phyloP scores from a whole-genome alignment of 35 echinoderm and acorn worm genomes.

The Hemicentrotus pulcherrimus region DNA sequence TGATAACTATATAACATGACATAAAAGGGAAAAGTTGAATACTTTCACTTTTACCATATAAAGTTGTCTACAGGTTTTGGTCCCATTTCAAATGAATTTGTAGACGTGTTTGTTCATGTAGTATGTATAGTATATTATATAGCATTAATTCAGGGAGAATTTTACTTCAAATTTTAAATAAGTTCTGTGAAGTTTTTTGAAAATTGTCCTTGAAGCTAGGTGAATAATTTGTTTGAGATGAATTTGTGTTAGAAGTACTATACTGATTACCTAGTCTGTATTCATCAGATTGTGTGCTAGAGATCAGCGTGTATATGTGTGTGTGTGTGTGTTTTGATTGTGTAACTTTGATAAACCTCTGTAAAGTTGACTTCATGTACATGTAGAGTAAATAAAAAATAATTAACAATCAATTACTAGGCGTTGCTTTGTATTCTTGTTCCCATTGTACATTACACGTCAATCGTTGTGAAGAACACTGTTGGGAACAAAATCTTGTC shows the following conservation, averaged over 20 bases:
- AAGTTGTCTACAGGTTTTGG: not conserved
- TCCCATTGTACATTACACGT: too few relatives aligned
- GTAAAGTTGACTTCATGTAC: not conserved
- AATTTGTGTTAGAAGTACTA: constrained; percentile 14
- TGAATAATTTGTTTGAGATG: not conserved
- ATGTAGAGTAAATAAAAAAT: constrained; percentile 6
- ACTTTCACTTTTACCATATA: not conserved
- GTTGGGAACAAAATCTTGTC: too few relatives aligned
- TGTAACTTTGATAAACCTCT: not conserved
- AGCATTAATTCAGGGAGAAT: not conserved
- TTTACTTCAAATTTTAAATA: not conserved
- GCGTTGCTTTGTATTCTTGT: not conserved
- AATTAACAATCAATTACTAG: not conserved
- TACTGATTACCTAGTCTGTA: not conserved
- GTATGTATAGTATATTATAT: not conserved
- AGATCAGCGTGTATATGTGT: not conserved
- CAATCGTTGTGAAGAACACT: too few relatives aligned
- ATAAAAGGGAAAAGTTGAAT: not conserved
- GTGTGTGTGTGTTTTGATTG: not conserved
- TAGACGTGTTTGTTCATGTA: not conserved
- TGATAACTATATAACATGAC: too few relatives aligned
- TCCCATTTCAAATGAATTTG: not conserved
- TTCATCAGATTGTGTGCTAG: constrained; percentile 1
- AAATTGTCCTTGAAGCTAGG: not conserved
- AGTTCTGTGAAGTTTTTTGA: not conserved